A percentile compares a stretch with the other conserved stretches of the same genome.
phyloP scores from a whole-genome alignment of 2,113 vertebrate genomes.

The Petrocephalus zakoni region DNA sequence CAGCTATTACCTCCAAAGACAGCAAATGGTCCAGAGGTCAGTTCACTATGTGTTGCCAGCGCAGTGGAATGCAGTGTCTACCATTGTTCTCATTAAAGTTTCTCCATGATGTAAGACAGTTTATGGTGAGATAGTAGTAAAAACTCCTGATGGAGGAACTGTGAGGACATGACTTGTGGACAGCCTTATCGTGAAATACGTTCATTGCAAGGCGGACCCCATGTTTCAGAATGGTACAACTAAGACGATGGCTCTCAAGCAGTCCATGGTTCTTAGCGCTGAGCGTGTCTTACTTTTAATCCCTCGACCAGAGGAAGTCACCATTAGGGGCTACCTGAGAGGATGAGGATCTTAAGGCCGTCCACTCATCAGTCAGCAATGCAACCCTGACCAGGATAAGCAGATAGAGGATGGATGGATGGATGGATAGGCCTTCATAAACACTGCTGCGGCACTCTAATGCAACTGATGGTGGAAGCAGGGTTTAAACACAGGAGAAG shows the following conservation, averaged over 20 bases:
- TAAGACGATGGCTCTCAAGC: neutral
- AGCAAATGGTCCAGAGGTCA: neutral
- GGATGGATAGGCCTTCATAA: neutral
- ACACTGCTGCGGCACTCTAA: neutral
- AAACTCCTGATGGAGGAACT: neutral
- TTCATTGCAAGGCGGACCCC: neutral
- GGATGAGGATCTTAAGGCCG: neutral
- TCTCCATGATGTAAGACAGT: neutral
- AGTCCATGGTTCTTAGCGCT: neutral
- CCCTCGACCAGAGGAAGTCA: neutral
- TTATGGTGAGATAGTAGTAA: neutral
- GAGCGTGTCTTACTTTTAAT: neutral
- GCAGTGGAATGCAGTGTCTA: neutral
- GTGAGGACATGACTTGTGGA: neutral
- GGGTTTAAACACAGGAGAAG: conserved; percentile 41
- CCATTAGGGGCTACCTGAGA: neutral
- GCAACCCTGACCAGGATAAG: neutral
- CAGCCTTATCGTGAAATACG: neutral
- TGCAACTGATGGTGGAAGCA: neutral
- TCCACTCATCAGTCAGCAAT: neutral
- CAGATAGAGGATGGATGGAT: neutral
- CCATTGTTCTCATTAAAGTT: neutral
- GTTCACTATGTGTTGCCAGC: neutral
- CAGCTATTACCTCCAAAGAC: neutral
- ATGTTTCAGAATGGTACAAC: neutral